phyloP scores from a whole-genome alignment of 23 tunicate species.

The Trididemnum nubilum region DNA sequence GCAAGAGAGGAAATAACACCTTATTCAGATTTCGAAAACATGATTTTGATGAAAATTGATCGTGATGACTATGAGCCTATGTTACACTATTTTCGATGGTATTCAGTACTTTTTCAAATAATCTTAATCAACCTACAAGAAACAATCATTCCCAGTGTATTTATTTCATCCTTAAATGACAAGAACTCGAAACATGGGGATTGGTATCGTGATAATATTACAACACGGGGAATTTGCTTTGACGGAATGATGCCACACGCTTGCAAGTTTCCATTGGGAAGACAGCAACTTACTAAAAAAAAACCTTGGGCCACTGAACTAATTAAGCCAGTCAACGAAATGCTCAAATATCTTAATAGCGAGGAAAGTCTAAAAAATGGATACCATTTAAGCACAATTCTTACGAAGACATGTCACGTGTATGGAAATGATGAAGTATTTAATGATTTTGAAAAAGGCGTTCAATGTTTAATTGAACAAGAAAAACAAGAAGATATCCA shows the following conservation, averaged over 20 bases:
- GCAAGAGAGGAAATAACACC: slow-evolving; percentile 62
- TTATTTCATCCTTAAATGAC: slow-evolving; percentile 29
- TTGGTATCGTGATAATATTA: slow-evolving; percentile 58
- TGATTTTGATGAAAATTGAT: slow-evolving; percentile 44
- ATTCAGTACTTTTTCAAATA: slow-evolving; percentile 58
- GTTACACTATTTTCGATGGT: slow-evolving; percentile 57
- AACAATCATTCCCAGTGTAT: slow-evolving; percentile 56
- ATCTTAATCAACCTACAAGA: slow-evolving; percentile 48
- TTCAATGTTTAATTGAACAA: neutral
- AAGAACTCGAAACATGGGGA: slow-evolving; percentile 5
- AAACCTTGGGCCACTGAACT: slow-evolving; percentile 50
- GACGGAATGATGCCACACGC: slow-evolving; percentile 73
- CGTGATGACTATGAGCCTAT: slow-evolving; percentile 25
- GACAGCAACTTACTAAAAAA: slow-evolving; percentile 15
- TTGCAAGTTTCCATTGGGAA: slow-evolving; percentile 57
- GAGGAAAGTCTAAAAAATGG: slow-evolving; percentile 23
- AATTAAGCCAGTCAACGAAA: slow-evolving; percentile 47
- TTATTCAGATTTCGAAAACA: slow-evolving; percentile 63
- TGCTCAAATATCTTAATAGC: slow-evolving; percentile 28
- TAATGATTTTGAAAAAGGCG: neutral
- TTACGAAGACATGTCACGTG: slow-evolving; percentile 37
- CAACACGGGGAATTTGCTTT: slow-evolving; percentile 64
- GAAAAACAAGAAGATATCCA: neutral
- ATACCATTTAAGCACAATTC: slow-evolving; percentile 29
- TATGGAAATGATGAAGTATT: slow-evolving; percentile 29